Base-by-base conservation (phyloP, 30 jellyfish, hydroid and myxozoan genomes). In the Sanderia malayensis region DNA sequence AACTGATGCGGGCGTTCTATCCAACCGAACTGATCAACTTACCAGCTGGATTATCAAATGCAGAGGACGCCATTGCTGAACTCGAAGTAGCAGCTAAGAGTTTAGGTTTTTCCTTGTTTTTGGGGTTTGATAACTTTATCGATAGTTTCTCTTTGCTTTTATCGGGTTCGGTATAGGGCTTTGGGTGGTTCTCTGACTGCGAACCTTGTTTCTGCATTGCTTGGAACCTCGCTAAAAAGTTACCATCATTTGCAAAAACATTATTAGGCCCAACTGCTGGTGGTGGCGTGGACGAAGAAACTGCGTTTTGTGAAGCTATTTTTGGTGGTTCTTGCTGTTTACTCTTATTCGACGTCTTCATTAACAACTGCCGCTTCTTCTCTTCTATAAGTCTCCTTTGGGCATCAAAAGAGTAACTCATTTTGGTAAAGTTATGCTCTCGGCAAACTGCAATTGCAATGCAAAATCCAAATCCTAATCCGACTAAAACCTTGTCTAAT, bases 151-250 rank as follows among this genome's bases (percentile, higher is more conserved):
- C 80, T 1, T 85, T 22, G 30, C 52, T 74, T 58, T 28, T 47
- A 25, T 53, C 80, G 18, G 61, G 57, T 28, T 63, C 57, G 11
- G 31, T 47, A 25, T 53, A 73, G 18, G 61, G 57, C 29, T 63
- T 44, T 22, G 31, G 72, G 8, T 19, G 47, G 0, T 70, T 46
- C 46, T 62, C 46, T 17, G 60, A 70, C 23, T 34, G 23, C 33
- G 71, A 18, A n/a, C 79, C 60, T 37, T 70, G 88, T 46, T 87
- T 62, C 80, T 87, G 96, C 94, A 87, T 87, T 25, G 94, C 96
- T 71, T 80, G 81, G 52, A 87, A 87, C 25, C 96, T 53, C 30
- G 88, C 96, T 3, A 87, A 76, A 70, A 87, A 87, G 80, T 89
- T 87, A 9, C 96, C 96, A 80, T 87, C 96, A 73, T 87, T 87